phyloP scores from a whole-genome alignment of 1,140 invertebrate species.

The Drosophila aff. region DNA sequence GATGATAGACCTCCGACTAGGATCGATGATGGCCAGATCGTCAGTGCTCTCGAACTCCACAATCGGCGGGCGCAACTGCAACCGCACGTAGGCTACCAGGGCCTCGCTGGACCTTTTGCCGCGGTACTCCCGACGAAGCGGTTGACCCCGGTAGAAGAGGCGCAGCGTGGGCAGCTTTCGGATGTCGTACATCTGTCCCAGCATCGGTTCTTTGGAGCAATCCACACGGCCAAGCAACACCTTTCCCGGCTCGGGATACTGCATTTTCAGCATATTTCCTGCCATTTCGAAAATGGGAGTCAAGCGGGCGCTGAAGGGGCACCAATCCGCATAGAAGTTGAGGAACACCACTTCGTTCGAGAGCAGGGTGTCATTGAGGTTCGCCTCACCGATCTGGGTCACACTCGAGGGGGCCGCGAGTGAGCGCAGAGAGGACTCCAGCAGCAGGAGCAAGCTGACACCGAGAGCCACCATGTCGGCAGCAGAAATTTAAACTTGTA shows the following conservation, averaged over 20 bases:
- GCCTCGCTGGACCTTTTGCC: constrained; percentile 48
- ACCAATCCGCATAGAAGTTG: constrained; percentile 72
- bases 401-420: constrained; percentile 15
- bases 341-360: constrained; percentile 52
- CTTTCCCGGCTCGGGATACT: constrained; percentile 7
- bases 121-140: constrained; percentile 48
- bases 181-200: constrained; percentile 39
- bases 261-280: constrained; percentile 20
- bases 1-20: constrained; percentile 38
- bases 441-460: constrained; percentile 5
- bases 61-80: constrained; percentile 30
- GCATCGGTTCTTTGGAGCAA: constrained; percentile 27
- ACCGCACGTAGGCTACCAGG: constrained; percentile 39
- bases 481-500: constrained; percentile 11
- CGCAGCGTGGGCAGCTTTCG: constrained; percentile 56
- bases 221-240: constrained; percentile 54
- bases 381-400: constrained; percentile 32
- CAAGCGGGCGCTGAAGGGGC: constrained; percentile 44
- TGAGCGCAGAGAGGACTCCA: background rate
- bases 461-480: constrained; percentile 15
- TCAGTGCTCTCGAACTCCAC: constrained; percentile 10
- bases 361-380: constrained; percentile 42
- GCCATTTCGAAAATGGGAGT: constrained; percentile 55
- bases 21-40: constrained; percentile 36
- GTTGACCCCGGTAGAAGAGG: constrained; percentile 40